Evolutionary conservation across 2,113 vertebrate species (phyloP).

Genomic region (Calypte anna): DNA sequence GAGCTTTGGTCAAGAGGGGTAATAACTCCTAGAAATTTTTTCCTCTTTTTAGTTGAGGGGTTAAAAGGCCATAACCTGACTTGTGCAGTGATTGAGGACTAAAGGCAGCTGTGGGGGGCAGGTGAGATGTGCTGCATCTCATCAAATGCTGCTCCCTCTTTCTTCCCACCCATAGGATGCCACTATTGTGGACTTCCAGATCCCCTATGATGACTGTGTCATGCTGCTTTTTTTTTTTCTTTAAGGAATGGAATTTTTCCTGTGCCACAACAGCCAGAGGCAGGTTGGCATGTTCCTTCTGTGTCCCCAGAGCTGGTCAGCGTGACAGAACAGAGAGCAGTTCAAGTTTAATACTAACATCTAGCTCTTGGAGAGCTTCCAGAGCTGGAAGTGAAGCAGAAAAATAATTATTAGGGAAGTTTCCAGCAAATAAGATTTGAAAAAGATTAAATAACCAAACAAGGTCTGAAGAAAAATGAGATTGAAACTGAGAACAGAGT

Average conservation of each 20-base stretch:
- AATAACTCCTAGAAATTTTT: not conserved
- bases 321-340: not conserved
- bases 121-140: not conserved
- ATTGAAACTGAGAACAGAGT: not conserved
- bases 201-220: not conserved
- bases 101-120: not conserved
- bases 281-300: not conserved
- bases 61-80: not conserved
- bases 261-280: not conserved
- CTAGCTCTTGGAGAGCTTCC: not conserved
- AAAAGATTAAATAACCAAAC: not conserved
- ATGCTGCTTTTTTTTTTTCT: not conserved
- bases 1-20: constrained; percentile 22
- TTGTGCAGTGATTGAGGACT: not conserved
- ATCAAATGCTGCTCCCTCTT: not conserved
- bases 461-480: not conserved
- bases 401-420: not conserved
- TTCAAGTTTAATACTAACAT: not conserved
- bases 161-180: not conserved
- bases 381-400: constrained; percentile 4
- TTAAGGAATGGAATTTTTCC: not conserved
- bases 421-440: not conserved
- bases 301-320: not conserved
- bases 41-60: not conserved
- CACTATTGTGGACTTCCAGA: not conserved